Conservation (phyloP, 2,797 vertebrate genomes). For the Anabas testudineus region DNA sequence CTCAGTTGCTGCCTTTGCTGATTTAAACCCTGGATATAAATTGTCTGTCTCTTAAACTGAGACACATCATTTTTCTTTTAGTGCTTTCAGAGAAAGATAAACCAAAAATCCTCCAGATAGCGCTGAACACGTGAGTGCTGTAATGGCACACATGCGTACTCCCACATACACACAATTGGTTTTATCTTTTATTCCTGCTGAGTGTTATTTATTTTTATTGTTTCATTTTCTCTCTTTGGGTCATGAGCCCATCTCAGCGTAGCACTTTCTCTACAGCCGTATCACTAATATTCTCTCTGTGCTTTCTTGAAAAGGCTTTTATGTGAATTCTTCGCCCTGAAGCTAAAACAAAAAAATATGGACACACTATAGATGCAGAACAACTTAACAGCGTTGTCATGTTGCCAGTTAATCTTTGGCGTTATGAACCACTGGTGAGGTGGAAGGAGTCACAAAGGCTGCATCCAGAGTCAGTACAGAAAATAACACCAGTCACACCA, state of each 20-base stretch:
- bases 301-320: not conserved
- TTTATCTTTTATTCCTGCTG: conserved; percentile 16
- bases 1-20: conserved; percentile 43
- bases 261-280: not conserved
- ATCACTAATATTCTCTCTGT: not conserved
- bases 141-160: not conserved
- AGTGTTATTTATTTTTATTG: not conserved
- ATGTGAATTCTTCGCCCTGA: conserved; percentile 19
- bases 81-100: conserved; percentile 44
- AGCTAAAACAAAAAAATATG: conserved; percentile 23
- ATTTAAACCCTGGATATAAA: conserved; percentile 44
- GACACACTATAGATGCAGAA: conserved; percentile 5
- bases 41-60: conserved; percentile 54
- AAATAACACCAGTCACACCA: conserved; percentile 12
- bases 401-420: conserved; percentile 30
- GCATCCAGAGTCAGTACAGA: not conserved
- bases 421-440: conserved; percentile 14
- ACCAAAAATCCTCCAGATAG: conserved; percentile 34
- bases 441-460: conserved; percentile 9
- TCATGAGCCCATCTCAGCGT: not conserved
- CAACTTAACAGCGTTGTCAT: conserved; percentile 12
- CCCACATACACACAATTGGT: conserved; percentile 1
- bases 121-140: conserved; percentile 23
- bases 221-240: not conserved
- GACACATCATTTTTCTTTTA: conserved; percentile 58